Conservation (phyloP, 2,888 invertebrate genomes). For the Brachyptera putata region DNA sequence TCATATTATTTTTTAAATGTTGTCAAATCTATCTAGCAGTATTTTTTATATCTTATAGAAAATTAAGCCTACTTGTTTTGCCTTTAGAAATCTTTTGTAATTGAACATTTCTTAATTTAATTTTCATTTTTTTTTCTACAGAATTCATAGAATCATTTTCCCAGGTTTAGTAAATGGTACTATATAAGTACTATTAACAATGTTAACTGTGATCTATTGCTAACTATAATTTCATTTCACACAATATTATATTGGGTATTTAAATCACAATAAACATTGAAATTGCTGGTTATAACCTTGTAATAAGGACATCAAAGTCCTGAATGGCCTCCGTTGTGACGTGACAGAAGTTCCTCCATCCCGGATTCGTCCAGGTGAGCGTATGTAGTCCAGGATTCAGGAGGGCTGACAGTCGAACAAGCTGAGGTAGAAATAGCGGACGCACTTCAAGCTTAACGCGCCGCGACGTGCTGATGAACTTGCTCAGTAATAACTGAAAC, state of each 20-base stretch:
- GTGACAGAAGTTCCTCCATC: constrained; percentile 75
- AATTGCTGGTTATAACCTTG: too few species aligned
- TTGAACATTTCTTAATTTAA: too few species aligned
- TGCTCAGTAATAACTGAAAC: constrained; percentile 67
- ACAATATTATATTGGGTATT: too few species aligned
- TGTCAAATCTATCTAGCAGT: background rate
- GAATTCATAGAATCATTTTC: too few species aligned
- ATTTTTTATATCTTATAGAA: background rate
- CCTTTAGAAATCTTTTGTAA: too few species aligned
- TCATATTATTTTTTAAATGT: background rate
- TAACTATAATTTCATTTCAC: too few species aligned
- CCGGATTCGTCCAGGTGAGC: constrained; percentile 82
- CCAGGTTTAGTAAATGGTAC: too few species aligned
- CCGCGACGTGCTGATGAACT: constrained; percentile 66
- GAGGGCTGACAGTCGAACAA: constrained; percentile 75
- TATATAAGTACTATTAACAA: too few species aligned
- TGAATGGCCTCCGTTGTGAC: constrained; percentile 71
- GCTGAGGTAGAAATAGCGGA: constrained; percentile 83
- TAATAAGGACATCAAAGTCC: constrained; percentile 69
- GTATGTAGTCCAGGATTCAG: constrained; percentile 75
- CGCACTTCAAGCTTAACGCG: constrained; percentile 82
- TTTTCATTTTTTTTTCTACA: too few species aligned
- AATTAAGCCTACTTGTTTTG: background rate
- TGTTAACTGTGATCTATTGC: too few species aligned
- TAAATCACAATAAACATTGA: too few species aligned